Percentiles rank a stretch among this genome's conserved stretches.
Conservation (phyloP, 2,797 vertebrate genomes). For the Sparus aurata region DNA sequence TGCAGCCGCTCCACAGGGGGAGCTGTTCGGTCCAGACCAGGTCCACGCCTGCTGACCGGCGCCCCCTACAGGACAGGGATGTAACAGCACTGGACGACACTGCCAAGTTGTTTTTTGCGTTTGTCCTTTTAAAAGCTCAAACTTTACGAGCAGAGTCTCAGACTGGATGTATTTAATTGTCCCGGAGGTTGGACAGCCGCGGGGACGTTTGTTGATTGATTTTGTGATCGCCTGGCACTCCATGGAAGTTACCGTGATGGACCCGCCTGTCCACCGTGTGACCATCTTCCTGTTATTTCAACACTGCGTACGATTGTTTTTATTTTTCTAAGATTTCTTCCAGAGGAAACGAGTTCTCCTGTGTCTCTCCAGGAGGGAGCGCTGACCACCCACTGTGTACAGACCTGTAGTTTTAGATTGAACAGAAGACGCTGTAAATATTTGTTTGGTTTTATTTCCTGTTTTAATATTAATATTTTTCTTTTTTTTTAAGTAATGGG, state of each 20-base stretch:
- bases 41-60: not conserved
- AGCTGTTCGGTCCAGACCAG: not conserved
- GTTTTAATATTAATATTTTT: slow-evolving; percentile 73
- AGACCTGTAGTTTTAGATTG: slow-evolving; percentile 72
- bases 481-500: slow-evolving; percentile 80
- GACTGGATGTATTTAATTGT: not conserved
- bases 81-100: not conserved
- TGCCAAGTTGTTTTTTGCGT: not conserved
- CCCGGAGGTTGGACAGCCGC: no score
- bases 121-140: slow-evolving; percentile 4
- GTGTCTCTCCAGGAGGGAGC: slow-evolving; percentile 50
- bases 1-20: not conserved
- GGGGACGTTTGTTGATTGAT: not conserved
- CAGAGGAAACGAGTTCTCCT: slow-evolving; percentile 72
- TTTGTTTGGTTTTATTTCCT: slow-evolving; percentile 71
- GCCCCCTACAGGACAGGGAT: not conserved
- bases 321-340: slow-evolving; percentile 45
- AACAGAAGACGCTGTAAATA: slow-evolving; percentile 83
- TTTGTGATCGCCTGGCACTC: not conserved
- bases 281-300: slow-evolving; percentile 57
- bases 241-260: not conserved
- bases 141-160: not conserved
- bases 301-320: slow-evolving; percentile 9
- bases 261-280: not conserved
- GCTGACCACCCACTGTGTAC: slow-evolving; percentile 74